Base-by-base conservation (phyloP, 2,888 invertebrate species). In the Tethea ocularis region DNA sequence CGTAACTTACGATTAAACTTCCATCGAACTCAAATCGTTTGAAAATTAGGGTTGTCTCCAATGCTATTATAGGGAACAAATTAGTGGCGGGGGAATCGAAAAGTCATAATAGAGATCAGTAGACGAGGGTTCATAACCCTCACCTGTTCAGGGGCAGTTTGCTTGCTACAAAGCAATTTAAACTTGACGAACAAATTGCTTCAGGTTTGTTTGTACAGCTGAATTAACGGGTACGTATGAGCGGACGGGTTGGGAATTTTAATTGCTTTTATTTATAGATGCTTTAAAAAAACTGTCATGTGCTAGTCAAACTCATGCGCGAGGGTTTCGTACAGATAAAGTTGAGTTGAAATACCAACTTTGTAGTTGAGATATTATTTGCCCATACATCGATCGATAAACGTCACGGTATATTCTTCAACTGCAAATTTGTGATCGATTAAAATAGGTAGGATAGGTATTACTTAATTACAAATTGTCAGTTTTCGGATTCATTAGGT, bases 131-230 rank as follows among this genome's bases (percentile, higher is more conserved):
- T 46, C 54, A 59, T 64, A 66, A 67, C 57, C 63, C 52, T 60
- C 68, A 66, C 67, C 71, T 72, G 66, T 60, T 65, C 61, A 62
- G 54, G 63, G 62, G 61, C 57, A 57, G 62, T 66, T 67, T 68
- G 63, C 60, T 46, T 20, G 64, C 75, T 73, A 70, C 77, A 77
- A 76, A 78, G 74, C 77, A 81, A 83, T 83, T 82, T 81, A 80
- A 81, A 82, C 77, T 83, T 79, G 61, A 61, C 56, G 66, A 72
- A 74, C 75, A 77, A 81, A 78, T 76, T 75, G 70, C 65, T 57
- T 55, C 56, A 63, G 60, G 60, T 63, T 61, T 59, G 60, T 63
- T 61, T 59, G 56, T 54, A 53, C 61, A 36, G 33, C 41, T 58
- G 24, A 36, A 56, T 59, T 60, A 59, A 57, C 59, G 53, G 38